A percentile compares a stretch with the other conserved stretches of the same genome.
phyloP scores from a whole-genome alignment of 1,140 invertebrate genomes.

The Trinorchestia longiramus region DNA sequence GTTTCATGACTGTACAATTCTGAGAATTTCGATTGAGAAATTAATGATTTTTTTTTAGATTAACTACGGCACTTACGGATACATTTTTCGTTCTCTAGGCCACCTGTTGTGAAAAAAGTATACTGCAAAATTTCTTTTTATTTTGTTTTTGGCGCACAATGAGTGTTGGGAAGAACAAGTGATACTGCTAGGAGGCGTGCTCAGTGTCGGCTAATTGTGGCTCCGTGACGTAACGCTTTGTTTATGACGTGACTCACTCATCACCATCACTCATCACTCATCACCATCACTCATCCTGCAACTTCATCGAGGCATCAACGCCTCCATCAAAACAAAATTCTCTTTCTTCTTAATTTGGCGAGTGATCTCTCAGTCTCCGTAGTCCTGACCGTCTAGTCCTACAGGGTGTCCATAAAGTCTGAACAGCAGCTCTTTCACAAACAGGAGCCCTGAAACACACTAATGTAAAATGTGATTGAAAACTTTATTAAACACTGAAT shows the following conservation, averaged over 20 bases:
- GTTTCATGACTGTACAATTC: neutral
- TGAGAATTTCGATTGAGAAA: neutral
- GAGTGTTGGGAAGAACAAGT: neutral
- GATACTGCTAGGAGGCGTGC: neutral
- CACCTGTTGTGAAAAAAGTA: neutral
- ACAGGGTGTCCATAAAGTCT: no score
- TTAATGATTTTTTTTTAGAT: neutral
- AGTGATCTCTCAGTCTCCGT: neutral
- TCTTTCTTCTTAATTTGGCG: neutral
- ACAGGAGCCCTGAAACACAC: no score
- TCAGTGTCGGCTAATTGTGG: neutral
- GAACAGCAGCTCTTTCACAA: no score
- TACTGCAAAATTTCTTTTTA: neutral
- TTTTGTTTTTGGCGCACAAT: neutral
- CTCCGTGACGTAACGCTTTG: neutral
- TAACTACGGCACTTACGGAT: neutral
- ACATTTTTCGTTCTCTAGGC: neutral
- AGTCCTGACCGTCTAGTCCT: no score
- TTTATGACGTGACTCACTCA: neutral
- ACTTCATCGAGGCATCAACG: neutral
- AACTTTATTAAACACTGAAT: no score
- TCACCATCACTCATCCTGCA: neutral
- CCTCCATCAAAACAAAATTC: conserved; percentile 8
- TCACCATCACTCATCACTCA: neutral
- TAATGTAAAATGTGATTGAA: no score